Base-by-base conservation (phyloP, 2,113 vertebrate species). In the Sinocyclocheilus anophthalmus region DNA sequence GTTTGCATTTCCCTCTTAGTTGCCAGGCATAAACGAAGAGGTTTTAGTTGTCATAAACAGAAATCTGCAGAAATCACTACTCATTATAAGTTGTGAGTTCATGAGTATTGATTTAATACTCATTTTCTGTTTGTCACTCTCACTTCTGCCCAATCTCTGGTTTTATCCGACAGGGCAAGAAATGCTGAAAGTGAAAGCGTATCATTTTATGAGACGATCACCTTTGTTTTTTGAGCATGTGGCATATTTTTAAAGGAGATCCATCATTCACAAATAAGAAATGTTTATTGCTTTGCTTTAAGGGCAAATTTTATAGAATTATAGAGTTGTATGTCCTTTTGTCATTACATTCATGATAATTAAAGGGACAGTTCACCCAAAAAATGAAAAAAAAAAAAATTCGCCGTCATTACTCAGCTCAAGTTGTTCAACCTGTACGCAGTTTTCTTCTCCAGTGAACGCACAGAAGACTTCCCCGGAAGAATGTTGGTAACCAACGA, bases 41-140 rank as follows among this genome's bases (percentile, higher is more conserved):
- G 22, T 48, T 45, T 45, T 45, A 45, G 45, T 48, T 48, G 30
- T 33, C 30, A 33, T 33, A 48, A 48, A 48, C 45, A 48, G 45
- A 48, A 48, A 48, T 48, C 45, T 48, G 45, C 26, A 26, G 26
- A 26, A 26, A 26, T 26, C 26, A 26, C 26, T 26, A 26, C 1
- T 6, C 26, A 33, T 3, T 48, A 48, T 13, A 33, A 37, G 6
- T 67, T 67, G 5, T 5, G 16, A 18, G 30, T 37, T 37, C 30
- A 20, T 45, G 37, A 13, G 4, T 75, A 69, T 13, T 75, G 39
- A 75, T 75, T 75, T 24, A 5, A 48, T 48, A 37, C 20, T 45
- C n/a, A 3, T 73, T 78, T 37, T 5, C 50, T 78, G 30, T 78
- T 79, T 79, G 16, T n/a, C 9, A 59, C 53, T 79, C 30, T 79